Evolutionary conservation across 2,113 vertebrate genomes (phyloP).

Genomic region (Brachyhypopomus gauderio): DNA sequence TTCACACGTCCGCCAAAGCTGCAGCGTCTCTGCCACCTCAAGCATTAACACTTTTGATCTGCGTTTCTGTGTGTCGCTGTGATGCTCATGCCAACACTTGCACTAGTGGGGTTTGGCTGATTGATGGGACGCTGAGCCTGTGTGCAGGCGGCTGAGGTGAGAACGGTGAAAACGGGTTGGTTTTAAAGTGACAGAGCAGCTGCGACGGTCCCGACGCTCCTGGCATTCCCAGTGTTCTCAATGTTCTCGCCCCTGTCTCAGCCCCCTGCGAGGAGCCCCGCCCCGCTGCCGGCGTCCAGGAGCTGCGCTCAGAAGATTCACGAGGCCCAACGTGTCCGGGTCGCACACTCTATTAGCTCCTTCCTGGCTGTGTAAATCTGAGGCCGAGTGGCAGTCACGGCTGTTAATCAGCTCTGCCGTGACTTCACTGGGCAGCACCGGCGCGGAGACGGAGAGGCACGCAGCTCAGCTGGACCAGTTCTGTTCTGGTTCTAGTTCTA

Average conservation of each 20-base stretch:
- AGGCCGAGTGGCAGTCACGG: slow-evolving; percentile 36
- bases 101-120: background rate
- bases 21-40: background rate
- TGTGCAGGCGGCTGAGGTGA: background rate
- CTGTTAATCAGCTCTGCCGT: slow-evolving; percentile 30
- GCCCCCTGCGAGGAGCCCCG: background rate
- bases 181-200: too few relatives aligned
- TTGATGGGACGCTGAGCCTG: background rate
- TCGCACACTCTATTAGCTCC: slow-evolving; percentile 44
- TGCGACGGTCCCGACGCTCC: too few relatives aligned
- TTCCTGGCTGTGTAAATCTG: slow-evolving; percentile 44
- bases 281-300: background rate
- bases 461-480: too few relatives aligned
- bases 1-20: slow-evolving; percentile 42
- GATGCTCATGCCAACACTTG: slow-evolving; percentile 15
- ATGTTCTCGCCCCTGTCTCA: too few relatives aligned
- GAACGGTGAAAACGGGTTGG: background rate
- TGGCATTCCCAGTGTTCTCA: too few relatives aligned
- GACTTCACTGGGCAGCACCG: background rate
- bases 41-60: slow-evolving; percentile 19
- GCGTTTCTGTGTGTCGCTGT: background rate
- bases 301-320: slow-evolving; percentile 22
- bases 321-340: background rate
- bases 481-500: too few relatives aligned
- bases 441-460: too few relatives aligned